These are phyloP conservation scores for Lochmaea capreae DNA, from an alignment of 2,888 invertebrate species.

Conservation along the genomic window DNA sequence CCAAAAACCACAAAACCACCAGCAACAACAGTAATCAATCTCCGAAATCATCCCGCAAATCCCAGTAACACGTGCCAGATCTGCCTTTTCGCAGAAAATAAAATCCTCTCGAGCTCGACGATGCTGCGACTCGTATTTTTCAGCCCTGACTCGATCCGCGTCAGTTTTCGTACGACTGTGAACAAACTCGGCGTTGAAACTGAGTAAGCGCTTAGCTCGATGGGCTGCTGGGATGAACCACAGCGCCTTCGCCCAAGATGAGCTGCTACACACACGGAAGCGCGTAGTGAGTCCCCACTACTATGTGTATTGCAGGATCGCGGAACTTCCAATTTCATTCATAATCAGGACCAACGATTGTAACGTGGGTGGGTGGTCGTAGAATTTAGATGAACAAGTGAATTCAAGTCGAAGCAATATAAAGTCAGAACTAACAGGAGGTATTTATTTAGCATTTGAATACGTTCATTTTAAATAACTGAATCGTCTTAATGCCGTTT, in stretches of 20 bases:
- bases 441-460: background rate
- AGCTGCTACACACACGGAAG: constrained; percentile 32
- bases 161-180: constrained; percentile 26
- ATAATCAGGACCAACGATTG: constrained; percentile 16
- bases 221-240: constrained; percentile 32
- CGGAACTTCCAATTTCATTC: constrained; percentile 31
- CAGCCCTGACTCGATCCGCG: constrained; percentile 24
- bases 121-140: constrained; percentile 27
- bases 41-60: constrained; percentile 24
- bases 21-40: constrained; percentile 19
- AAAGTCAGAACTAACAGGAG: background rate
- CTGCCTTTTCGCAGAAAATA: constrained; percentile 12
- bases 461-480: background rate
- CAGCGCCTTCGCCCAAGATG: constrained; percentile 21
- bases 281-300: constrained; percentile 23
- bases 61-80: constrained; percentile 19
- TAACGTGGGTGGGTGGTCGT: constrained; percentile 11
- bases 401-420: background rate
- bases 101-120: constrained; percentile 23
- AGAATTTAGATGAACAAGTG: background rate
- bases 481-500: no score
- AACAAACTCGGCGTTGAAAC: constrained; percentile 35
- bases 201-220: constrained; percentile 27
- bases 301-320: constrained; percentile 11
- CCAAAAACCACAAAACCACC: constrained; percentile 12